Percentiles rank a stretch among this genome's conserved stretches.
These are phyloP conservation scores for Megaceryle torquata DNA, from an alignment of 2,113 vertebrate genomes.

Conservation along the genomic window DNA sequence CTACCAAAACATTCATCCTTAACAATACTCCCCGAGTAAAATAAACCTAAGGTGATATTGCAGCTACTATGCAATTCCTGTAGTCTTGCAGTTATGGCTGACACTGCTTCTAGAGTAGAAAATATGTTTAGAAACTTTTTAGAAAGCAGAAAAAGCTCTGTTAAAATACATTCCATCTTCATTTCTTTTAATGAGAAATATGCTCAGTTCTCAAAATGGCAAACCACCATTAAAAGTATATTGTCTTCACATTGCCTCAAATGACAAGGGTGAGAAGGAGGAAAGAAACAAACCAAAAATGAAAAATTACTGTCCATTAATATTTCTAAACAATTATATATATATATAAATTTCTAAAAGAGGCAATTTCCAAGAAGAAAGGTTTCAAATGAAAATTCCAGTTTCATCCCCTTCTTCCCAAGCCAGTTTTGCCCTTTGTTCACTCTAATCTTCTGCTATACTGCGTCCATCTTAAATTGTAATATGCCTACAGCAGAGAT, in stretches of 20 bases:
- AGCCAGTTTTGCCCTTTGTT: not conserved
- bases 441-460: not conserved
- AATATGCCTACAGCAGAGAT: not conserved
- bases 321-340: not conserved
- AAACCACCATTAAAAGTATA: not conserved
- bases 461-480: not conserved
- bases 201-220: not conserved
- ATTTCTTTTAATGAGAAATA: not conserved
- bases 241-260: not conserved
- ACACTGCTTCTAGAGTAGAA: not conserved
- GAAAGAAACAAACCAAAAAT: not conserved
- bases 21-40: not conserved
- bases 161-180: not conserved
- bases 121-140: not conserved
- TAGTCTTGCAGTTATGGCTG: not conserved
- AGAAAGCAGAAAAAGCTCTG: not conserved
- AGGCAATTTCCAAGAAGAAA: not conserved
- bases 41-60: not conserved
- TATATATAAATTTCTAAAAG: not conserved
- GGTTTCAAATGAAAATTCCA: not conserved
- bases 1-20: not conserved
- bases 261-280: not conserved
- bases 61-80: not conserved
- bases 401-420: not conserved
- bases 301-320: not conserved